Conservation (phyloP, 2,888 invertebrate genomes). For the Caenorhabditis becei region DNA sequence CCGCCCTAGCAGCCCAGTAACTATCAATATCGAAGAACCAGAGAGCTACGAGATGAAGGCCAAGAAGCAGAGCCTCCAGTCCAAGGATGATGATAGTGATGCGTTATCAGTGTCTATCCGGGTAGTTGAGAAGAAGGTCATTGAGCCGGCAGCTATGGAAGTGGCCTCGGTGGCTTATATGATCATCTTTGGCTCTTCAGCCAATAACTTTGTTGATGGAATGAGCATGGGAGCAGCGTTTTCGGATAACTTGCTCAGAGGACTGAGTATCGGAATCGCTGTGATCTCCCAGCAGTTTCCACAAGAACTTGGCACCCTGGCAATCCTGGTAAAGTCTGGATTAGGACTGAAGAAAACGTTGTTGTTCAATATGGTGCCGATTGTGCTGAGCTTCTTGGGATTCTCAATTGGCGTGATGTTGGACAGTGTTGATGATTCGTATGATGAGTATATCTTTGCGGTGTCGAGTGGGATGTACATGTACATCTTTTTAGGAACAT, state of each 20-base stretch:
- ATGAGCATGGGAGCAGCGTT: constrained; percentile 81
- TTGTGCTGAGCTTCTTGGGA: constrained; percentile 74
- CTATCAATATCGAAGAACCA: constrained; percentile 36
- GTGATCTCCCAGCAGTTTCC: constrained; percentile 80
- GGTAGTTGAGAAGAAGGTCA: constrained; percentile 75
- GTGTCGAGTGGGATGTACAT: constrained; percentile 80
- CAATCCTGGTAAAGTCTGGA: constrained; percentile 78
- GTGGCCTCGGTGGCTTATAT: constrained; percentile 79
- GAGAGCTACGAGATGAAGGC: constrained; percentile 52
- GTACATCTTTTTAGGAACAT: constrained; percentile 80
- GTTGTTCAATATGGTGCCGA: constrained; percentile 76
- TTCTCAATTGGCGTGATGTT: constrained; percentile 77
- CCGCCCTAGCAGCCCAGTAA: constrained; percentile 46
- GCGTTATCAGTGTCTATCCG: constrained; percentile 70
- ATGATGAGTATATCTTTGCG: constrained; percentile 78
- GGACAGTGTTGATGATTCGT: constrained; percentile 75
- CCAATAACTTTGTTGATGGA: constrained; percentile 80
- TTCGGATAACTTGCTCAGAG: constrained; percentile 76
- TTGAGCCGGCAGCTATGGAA: constrained; percentile 74
- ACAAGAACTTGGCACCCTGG: constrained; percentile 77
- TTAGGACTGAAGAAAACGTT: constrained; percentile 76
- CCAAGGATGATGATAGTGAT: constrained; percentile 38
- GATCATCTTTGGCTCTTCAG: constrained; percentile 79
- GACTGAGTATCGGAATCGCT: constrained; percentile 77
- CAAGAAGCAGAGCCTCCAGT: constrained; percentile 8